Conservation (phyloP, 2,113 vertebrate genomes). For the Labrus mixtus region DNA sequence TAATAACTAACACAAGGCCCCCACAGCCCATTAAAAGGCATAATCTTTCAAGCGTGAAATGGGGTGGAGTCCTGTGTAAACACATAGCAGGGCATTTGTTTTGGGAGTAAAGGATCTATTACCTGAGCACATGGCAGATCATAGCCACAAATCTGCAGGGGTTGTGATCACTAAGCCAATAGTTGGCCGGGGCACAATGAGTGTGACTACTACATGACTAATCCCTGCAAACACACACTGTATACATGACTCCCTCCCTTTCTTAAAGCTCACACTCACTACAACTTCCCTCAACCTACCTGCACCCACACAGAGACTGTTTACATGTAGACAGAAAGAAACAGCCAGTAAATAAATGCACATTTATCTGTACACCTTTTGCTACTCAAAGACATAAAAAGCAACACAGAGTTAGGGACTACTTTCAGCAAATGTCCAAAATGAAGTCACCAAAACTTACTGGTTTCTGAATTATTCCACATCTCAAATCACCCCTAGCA, state of each 20-base stretch:
- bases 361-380: neutral
- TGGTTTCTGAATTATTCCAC: slow-evolving; percentile 60
- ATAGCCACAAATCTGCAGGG: slow-evolving; percentile 68
- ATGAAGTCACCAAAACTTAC: slow-evolving; percentile 65
- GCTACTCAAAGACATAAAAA: slow-evolving; percentile 15
- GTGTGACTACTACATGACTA: slow-evolving; percentile 63
- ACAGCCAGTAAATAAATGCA: neutral
- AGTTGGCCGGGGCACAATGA: slow-evolving; percentile 43
- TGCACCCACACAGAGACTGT: neutral
- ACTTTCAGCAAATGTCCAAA: neutral
- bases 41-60: slow-evolving; percentile 24
- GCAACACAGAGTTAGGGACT: neutral
- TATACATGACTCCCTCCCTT: slow-evolving; percentile 26
- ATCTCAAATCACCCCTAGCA: slow-evolving; percentile 51
- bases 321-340: slow-evolving; percentile 6
- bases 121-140: slow-evolving; percentile 76
- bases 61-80: slow-evolving; percentile 59
- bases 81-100: slow-evolving; percentile 64
- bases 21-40: slow-evolving; percentile 13
- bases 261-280: slow-evolving; percentile 14
- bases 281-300: neutral
- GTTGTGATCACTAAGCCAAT: slow-evolving; percentile 67
- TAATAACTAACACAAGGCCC: slow-evolving; percentile 37
- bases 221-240: slow-evolving; percentile 52
- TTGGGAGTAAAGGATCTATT: slow-evolving; percentile 55